Evolutionary conservation across 2,113 vertebrate species (phyloP).

Genomic region (Rattus norvegicus): DNA sequence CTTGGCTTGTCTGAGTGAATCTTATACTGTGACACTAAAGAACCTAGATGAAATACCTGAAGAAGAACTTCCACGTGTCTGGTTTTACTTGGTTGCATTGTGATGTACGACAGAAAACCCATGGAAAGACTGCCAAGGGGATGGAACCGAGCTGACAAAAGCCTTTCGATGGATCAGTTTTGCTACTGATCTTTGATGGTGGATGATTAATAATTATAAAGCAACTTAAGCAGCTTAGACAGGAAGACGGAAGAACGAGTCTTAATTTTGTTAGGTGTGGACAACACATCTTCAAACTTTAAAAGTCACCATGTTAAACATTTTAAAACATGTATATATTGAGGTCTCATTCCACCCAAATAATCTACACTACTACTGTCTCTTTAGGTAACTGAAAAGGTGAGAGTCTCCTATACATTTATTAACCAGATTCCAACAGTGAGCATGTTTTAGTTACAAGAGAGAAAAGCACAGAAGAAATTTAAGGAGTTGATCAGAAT

Average conservation of each 20-base stretch:
- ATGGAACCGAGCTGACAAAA: not conserved
- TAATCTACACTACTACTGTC: not conserved
- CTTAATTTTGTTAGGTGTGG: conserved; percentile 19
- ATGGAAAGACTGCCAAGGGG: not conserved
- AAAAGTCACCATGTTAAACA: not conserved
- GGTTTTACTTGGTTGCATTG: not conserved
- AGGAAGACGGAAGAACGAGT: conserved; percentile 5
- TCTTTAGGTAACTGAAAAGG: not conserved
- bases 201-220: not conserved
- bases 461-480: not conserved
- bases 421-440: not conserved
- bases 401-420: not conserved
- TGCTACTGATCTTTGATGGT: conserved; percentile 26
- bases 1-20: not conserved
- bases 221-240: not conserved
- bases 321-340: not conserved
- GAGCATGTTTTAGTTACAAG: not conserved
- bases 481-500: no score
- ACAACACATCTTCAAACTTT: not conserved
- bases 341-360: not conserved
- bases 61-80: not conserved
- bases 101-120: not conserved
- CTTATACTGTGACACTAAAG: not conserved
- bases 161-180: not conserved
- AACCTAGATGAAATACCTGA: not conserved